Base-by-base conservation (phyloP, 2,113 vertebrate species). In the Ceuthmochares aereus region DNA sequence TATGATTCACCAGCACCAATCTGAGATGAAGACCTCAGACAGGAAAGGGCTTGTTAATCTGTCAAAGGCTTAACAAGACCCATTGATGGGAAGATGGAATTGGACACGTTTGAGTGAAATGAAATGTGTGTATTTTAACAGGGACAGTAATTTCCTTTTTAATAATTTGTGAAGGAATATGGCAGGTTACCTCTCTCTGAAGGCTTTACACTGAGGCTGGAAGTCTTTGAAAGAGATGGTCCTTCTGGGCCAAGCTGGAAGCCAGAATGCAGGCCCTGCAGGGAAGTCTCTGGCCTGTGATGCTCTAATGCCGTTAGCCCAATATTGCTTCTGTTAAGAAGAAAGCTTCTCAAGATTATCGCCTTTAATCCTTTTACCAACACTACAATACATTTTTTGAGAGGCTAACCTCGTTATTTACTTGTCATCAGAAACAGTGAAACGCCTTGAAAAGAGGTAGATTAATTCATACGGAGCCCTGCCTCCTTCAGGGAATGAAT, bases 391-490 rank as follows among this genome's bases (percentile, higher is more conserved):
- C 5, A 25, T 86, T 80, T 96, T 92, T 40, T 55, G 75, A 74
- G 76, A 81, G 45, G 51, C 76, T 88, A 90, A 80, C 49, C 68
- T 90, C 60, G 23, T 90, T 91, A 59, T 95, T 94, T 88, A 86
- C 64, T 90, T 94, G 84, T 74, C 87, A 78, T 74, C 73, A 75
- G 64, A 81, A 92, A 79, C 64, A 67, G 43, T 22, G 52, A 63
- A 96, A 93, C 72, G 84, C 82, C 87, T 96, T 94, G 95, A 86
- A 90, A 77, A 84, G 55, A 90, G 72, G 68, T 60, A 56, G 64
- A 90, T 89, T 88, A 81, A 92, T 93, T 82, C 80, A 92, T 43
- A 77, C 1, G 0, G 73, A 78, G 73, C 76, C 90, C 76, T 80
- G 36, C 73, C 37, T 86, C 76, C 83, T 84, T 81, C 86, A 25